Evolutionary conservation across 2,888 invertebrate species (phyloP).

Genomic region (Synergus umbraculus): DNA sequence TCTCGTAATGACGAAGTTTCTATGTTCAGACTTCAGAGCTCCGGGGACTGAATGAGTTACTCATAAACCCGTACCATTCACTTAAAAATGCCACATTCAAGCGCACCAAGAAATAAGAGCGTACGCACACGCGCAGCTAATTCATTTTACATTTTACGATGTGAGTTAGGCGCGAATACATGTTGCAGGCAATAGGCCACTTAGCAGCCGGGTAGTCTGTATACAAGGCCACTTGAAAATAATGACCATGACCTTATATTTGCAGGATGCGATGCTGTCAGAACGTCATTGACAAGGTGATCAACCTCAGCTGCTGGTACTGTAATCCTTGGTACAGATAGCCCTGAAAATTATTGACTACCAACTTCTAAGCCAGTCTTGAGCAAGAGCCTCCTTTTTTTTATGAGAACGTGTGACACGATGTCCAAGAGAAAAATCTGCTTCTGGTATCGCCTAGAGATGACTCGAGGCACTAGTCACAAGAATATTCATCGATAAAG

Average conservation of each 20-base stretch:
- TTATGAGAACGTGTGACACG: not conserved
- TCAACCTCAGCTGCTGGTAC: not conserved
- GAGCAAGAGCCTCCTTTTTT: not conserved
- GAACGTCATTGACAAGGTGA: constrained; percentile 1
- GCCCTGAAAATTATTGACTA: not conserved
- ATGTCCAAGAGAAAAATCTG: not conserved
- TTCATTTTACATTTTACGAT: not conserved
- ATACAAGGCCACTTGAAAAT: not conserved
- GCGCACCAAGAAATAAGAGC: not conserved
- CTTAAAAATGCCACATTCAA: constrained; percentile 25
- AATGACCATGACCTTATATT: constrained; percentile 13
- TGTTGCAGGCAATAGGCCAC: not conserved
- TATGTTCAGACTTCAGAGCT: not conserved
- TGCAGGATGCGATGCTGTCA: constrained; percentile 43
- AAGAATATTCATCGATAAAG: not conserved
- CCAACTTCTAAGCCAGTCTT: not conserved
- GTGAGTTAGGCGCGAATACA: not conserved
- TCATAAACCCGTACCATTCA: not conserved
- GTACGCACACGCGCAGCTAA: not conserved
- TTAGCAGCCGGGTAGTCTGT: not conserved
- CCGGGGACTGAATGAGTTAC: constrained; percentile 29
- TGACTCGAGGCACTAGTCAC: not conserved
- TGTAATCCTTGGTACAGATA: not conserved
- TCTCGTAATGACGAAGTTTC: constrained; percentile 8
- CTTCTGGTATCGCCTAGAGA: not conserved